Evolutionary conservation across 2,113 vertebrate species (phyloP).

Genomic region (Pelmatolapia mariae): DNA sequence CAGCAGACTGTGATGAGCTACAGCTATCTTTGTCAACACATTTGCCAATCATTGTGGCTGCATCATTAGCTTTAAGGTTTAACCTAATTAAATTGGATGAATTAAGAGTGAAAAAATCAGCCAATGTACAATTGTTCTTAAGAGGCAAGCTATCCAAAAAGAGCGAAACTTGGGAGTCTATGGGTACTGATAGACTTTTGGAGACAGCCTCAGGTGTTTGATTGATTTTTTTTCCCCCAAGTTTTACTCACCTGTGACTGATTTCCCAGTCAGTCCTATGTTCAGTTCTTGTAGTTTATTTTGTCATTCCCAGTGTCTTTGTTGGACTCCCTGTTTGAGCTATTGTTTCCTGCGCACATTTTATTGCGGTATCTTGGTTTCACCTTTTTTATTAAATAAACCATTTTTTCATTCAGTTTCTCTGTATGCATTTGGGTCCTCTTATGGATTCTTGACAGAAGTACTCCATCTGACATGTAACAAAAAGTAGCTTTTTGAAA

Average conservation of each 20-base stretch:
- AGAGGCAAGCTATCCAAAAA: background rate
- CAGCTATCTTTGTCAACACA: background rate
- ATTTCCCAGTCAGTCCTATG: background rate
- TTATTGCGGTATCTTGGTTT: background rate
- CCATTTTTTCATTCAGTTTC: background rate
- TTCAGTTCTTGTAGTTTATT: background rate
- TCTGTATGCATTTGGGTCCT: background rate
- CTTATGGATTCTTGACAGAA: background rate
- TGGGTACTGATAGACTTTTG: background rate
- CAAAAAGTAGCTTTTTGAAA: background rate
- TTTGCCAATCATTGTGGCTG: background rate
- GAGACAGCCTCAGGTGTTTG: background rate
- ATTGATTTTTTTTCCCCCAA: rapidly evolving
- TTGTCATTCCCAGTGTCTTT: background rate
- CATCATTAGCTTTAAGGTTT: background rate
- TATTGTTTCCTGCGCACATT: background rate
- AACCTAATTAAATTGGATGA: background rate
- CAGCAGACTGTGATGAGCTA: background rate
- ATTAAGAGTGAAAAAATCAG: background rate
- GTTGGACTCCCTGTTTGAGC: background rate
- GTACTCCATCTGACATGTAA: background rate
- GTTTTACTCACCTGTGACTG: background rate
- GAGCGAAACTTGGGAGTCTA: background rate
- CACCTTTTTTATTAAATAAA: background rate
- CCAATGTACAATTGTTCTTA: background rate